Conservation (phyloP, 1,140 invertebrate genomes). For the Polypedilum vanderplanki region DNA sequence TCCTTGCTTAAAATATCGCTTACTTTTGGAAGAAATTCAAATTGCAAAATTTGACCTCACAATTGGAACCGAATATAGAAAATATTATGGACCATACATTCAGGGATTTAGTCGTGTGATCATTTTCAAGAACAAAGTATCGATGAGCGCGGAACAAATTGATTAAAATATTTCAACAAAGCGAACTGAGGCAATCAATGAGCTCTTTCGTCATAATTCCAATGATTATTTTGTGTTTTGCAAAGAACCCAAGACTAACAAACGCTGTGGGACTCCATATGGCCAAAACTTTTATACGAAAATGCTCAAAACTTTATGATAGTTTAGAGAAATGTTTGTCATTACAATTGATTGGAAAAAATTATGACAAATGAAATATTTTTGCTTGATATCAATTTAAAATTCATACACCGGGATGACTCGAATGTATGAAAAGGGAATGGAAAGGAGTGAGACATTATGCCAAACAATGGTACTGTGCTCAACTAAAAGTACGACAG, state of each 20-base stretch:
- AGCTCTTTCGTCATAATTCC: conserved; percentile 30
- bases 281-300: conserved; percentile 52
- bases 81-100: conserved; percentile 40
- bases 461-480: conserved; percentile 20
- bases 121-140: conserved; percentile 39
- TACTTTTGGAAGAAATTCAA: conserved; percentile 71
- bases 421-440: background rate
- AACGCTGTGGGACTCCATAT: conserved; percentile 36
- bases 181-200: background rate
- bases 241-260: conserved; percentile 2
- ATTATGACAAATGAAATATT: conserved; percentile 44
- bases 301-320: conserved; percentile 45
- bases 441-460: background rate
- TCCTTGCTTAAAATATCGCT: conserved; percentile 68
- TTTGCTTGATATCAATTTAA: conserved; percentile 39
- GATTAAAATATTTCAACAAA: conserved; percentile 35
- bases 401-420: background rate
- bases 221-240: conserved; percentile 34
- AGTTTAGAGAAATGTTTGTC: conserved; percentile 66
- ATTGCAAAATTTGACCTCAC: conserved; percentile 43
- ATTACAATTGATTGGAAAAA: conserved; percentile 55
- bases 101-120: conserved; percentile 35
- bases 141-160: conserved; percentile 34
- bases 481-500: conserved; percentile 6
- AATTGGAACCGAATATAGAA: conserved; percentile 38